Evolutionary conservation across 2,113 vertebrate species (phyloP).

Genomic region (Indicator indicator): DNA sequence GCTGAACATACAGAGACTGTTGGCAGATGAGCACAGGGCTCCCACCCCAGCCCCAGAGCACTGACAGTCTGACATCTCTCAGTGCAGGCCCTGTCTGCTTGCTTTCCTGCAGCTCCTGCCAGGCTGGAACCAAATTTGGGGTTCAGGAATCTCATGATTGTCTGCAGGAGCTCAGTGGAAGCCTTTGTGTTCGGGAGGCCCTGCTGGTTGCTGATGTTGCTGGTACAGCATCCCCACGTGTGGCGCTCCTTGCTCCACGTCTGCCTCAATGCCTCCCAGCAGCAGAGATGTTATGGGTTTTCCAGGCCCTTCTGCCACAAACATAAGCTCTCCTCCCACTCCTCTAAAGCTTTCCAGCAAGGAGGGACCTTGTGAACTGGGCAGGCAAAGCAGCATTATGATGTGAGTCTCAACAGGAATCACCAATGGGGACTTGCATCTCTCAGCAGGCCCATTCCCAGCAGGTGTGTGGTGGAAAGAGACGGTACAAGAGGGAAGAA

Average conservation of each 20-base stretch:
- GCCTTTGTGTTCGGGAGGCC: background rate
- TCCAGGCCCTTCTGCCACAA: background rate
- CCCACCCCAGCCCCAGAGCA: background rate
- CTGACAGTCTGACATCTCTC: background rate
- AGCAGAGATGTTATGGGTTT: background rate
- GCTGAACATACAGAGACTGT: background rate
- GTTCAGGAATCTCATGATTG: accelerated
- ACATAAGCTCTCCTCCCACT: background rate
- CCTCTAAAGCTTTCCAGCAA: background rate
- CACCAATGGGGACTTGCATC: background rate
- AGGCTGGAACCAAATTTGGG: background rate
- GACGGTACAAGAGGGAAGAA: background rate
- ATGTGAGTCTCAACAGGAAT: background rate
- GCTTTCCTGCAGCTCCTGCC: background rate
- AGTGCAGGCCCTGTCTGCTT: background rate
- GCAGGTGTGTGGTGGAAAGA: background rate
- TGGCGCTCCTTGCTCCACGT: background rate
- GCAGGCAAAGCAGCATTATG: background rate
- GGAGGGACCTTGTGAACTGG: background rate
- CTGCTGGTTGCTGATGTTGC: accelerated
- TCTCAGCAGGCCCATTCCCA: background rate
- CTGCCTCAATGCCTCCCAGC: background rate
- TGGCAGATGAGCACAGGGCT: background rate
- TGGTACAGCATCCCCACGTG: accelerated
- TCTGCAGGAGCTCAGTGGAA: background rate